These are phyloP conservation scores for Morus bassanus DNA, from an alignment of 2,797 vertebrate species.

Conservation along the genomic window DNA sequence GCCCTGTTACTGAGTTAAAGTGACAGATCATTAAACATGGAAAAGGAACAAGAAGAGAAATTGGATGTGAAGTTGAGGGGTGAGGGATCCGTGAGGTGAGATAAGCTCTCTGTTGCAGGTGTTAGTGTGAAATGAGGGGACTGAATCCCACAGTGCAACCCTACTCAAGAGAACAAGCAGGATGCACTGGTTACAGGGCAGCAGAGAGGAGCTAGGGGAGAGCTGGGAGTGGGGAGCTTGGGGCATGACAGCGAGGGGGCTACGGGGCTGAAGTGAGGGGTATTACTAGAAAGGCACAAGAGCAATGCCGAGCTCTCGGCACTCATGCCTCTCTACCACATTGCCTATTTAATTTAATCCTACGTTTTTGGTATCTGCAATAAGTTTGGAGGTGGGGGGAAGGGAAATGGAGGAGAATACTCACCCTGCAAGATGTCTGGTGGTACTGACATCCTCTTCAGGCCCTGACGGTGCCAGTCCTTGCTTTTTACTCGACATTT, in stretches of 20 bases:
- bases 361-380: neutral
- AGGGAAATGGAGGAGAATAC: neutral
- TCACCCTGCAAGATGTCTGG: constrained; percentile 62
- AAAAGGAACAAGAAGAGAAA: neutral
- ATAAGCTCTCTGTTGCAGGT: neutral
- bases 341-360: neutral
- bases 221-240: neutral
- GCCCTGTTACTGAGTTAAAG: neutral
- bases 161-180: neutral
- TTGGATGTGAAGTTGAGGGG: rapidly evolving
- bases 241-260: neutral
- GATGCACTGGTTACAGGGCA: neutral
- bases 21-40: neutral
- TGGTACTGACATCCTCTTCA: constrained; percentile 70
- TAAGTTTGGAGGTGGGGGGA: neutral
- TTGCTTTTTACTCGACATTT: constrained; percentile 56
- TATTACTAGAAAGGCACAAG: neutral
- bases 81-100: neutral
- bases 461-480: constrained; percentile 75
- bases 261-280: neutral
- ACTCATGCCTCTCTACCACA: neutral
- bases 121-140: neutral
- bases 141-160: neutral
- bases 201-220: neutral
- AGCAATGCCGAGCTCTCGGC: neutral